These are phyloP conservation scores for Drosophila parabipectinata DNA, from an alignment of 1,140 invertebrate species.

Conservation along the genomic window DNA sequence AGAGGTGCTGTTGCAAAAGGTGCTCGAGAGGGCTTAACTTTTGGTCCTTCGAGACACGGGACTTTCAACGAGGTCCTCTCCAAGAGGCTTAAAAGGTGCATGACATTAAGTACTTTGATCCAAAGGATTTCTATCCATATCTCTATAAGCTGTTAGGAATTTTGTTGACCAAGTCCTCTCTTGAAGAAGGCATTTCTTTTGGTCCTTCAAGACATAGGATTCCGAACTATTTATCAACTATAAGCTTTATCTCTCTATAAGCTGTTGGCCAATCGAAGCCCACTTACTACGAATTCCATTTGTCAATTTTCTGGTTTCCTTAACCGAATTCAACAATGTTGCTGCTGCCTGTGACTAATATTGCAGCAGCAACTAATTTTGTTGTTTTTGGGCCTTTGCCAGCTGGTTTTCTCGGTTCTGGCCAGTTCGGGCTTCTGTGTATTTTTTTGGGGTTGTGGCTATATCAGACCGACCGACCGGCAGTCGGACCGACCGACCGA, in stretches of 20 bases:
- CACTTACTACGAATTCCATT: no score
- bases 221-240: no score
- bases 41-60: constrained; percentile 20
- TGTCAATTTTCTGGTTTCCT: not conserved
- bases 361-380: constrained; percentile 30
- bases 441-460: constrained; percentile 64
- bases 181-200: no score
- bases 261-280: not conserved
- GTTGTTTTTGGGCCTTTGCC: constrained; percentile 23
- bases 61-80: not conserved
- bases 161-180: no score
- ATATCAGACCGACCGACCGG: constrained; percentile 3
- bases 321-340: not conserved
- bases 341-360: constrained; percentile 5
- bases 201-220: no score
- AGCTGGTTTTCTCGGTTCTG: constrained; percentile 35
- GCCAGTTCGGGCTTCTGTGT: not conserved
- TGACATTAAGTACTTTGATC: constrained; percentile 24
- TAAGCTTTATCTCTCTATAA: no score
- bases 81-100: not conserved
- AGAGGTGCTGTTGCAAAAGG: constrained; percentile 24
- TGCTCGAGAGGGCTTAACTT: constrained; percentile 23
- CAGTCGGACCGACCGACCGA: constrained; percentile 16
- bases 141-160: no score
- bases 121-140: no score